These are phyloP conservation scores for Nebria ingens DNA, from an alignment of 1,140 invertebrate genomes.

Conservation along the genomic window DNA sequence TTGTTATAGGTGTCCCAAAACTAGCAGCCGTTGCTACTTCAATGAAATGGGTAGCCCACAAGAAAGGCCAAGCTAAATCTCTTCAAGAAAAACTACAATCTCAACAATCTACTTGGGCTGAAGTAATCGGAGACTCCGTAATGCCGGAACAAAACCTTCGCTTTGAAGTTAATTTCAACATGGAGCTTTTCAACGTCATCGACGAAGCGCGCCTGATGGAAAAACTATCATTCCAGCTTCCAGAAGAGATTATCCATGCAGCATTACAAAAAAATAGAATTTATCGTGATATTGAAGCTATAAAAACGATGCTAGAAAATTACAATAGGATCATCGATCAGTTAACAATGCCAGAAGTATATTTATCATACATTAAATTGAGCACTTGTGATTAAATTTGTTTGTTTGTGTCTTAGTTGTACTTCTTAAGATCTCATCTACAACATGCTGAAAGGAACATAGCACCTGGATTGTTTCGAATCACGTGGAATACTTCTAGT, in stretches of 20 bases:
- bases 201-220: slow-evolving; percentile 67
- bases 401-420: slow-evolving; percentile 35
- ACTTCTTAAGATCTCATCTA: slow-evolving; percentile 55
- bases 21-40: slow-evolving; percentile 30
- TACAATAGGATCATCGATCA: slow-evolving; percentile 49
- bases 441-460: slow-evolving; percentile 65
- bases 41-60: slow-evolving; percentile 33
- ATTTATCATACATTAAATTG: not conserved
- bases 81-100: slow-evolving; percentile 32
- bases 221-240: slow-evolving; percentile 58
- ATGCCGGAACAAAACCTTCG: slow-evolving; percentile 52
- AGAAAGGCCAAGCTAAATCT: slow-evolving; percentile 18
- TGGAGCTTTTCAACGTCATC: slow-evolving; percentile 58
- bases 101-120: slow-evolving; percentile 49
- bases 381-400: not conserved
- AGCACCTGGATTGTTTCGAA: slow-evolving; percentile 63
- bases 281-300: slow-evolving; percentile 47
- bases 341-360: slow-evolving; percentile 48
- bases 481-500: slow-evolving; percentile 75
- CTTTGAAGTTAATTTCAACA: slow-evolving; percentile 54
- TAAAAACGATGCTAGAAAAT: slow-evolving; percentile 44
- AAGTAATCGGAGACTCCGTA: slow-evolving; percentile 49
- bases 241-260: slow-evolving; percentile 52
- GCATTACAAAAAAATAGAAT: slow-evolving; percentile 58
- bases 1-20: slow-evolving; percentile 11